Percentiles rank a stretch among this genome's conserved stretches.
Conservation (phyloP, 2,888 invertebrate genomes). For the Eumacrocentrus americanus region DNA sequence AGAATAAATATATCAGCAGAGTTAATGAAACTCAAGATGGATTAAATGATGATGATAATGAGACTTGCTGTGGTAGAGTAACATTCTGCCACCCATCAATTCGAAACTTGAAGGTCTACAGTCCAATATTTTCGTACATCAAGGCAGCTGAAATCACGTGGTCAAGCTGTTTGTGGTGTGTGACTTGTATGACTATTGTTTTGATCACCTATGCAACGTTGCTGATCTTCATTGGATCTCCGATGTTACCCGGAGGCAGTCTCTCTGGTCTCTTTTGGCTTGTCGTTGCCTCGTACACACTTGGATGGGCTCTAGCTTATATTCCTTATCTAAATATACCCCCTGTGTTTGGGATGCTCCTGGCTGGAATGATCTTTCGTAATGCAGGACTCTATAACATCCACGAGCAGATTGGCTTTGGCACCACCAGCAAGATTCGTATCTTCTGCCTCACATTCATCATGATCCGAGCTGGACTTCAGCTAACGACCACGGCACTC, state of each 20-base stretch:
- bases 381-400: slow-evolving; percentile 44
- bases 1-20: background rate
- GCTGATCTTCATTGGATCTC: slow-evolving; percentile 46
- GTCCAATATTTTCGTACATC: too few relatives aligned
- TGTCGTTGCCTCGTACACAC: slow-evolving; percentile 44
- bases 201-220: slow-evolving; percentile 42
- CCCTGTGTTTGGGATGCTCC: slow-evolving; percentile 70
- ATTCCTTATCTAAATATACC: slow-evolving; percentile 59
- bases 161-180: slow-evolving; percentile 44
- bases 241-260: slow-evolving; percentile 46
- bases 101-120: too few relatives aligned
- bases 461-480: slow-evolving; percentile 52
- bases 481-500: slow-evolving; percentile 50
- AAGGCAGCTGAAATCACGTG: too few relatives aligned
- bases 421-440: slow-evolving; percentile 45
- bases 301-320: slow-evolving; percentile 50
- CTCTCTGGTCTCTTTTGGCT: slow-evolving; percentile 47
- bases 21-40: background rate
- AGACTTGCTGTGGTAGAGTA: too few relatives aligned
- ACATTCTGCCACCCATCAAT: too few relatives aligned
- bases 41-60: background rate
- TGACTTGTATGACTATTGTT: slow-evolving; percentile 34
- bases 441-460: slow-evolving; percentile 53
- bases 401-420: slow-evolving; percentile 43
- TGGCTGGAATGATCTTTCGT: slow-evolving; percentile 64